These are phyloP conservation scores for Anolis apletophallus DNA, from an alignment of 2,797 vertebrate species.

Conservation along the genomic window DNA sequence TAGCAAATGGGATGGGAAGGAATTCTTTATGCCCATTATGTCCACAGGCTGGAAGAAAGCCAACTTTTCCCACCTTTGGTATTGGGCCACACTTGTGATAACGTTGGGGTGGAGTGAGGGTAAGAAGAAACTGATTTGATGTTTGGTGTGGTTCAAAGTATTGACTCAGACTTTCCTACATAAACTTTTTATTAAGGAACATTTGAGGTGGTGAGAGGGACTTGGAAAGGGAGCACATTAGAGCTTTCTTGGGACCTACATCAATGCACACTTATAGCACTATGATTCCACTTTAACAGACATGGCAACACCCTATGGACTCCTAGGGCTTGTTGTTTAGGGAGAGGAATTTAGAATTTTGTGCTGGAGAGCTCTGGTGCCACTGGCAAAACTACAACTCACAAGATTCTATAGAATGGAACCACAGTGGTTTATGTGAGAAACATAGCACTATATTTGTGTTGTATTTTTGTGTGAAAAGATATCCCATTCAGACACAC, in stretches of 20 bases:
- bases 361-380: neutral
- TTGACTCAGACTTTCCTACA: neutral
- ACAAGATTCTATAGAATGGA: neutral
- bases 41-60: slow-evolving; percentile 41
- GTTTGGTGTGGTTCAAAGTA: neutral
- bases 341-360: too few relatives aligned
- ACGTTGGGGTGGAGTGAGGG: neutral
- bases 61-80: slow-evolving; percentile 26
- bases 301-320: neutral
- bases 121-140: neutral
- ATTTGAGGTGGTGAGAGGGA: neutral
- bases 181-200: neutral
- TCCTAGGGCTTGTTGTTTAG: neutral
- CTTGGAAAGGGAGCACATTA: neutral
- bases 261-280: too few relatives aligned
- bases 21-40: slow-evolving; percentile 53
- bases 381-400: neutral
- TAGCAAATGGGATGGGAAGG: neutral
- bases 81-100: neutral
- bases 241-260: neutral
- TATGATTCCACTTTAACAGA: too few relatives aligned
- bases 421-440: neutral
- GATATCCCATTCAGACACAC: too few relatives aligned
- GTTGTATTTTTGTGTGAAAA: too few relatives aligned
- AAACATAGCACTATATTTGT: too few relatives aligned